Evolutionary conservation across 1,140 invertebrate genomes (phyloP).

Genomic region (Drosophila quadrilineata): DNA sequence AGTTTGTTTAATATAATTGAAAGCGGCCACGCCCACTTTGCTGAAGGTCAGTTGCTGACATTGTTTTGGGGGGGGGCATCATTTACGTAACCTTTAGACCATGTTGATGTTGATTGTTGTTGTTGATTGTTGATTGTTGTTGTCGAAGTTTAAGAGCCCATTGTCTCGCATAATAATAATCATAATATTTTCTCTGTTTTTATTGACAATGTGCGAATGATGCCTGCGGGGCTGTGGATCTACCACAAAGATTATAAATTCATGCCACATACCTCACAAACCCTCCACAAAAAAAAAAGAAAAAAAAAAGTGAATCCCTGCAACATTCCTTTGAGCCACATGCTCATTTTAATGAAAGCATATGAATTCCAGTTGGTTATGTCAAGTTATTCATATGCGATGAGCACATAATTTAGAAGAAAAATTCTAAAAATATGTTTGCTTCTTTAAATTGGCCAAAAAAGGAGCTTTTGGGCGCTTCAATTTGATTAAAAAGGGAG

Average conservation of each 20-base stretch:
- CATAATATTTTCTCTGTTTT: constrained; percentile 51
- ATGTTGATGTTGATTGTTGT: constrained; percentile 19
- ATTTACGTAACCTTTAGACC: too few relatives aligned
- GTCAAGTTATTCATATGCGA: constrained; percentile 2
- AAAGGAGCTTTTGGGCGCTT: background rate
- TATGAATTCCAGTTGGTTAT: constrained; percentile 19
- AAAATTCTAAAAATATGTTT: background rate
- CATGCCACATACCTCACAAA: too few relatives aligned
- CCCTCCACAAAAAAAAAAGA: too few relatives aligned
- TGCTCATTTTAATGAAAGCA: constrained; percentile 29
- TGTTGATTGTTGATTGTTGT: constrained; percentile 18
- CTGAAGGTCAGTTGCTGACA: constrained; percentile 9
- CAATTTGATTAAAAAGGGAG: constrained; percentile 25
- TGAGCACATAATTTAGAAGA: background rate
- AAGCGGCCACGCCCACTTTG: constrained; percentile 4
- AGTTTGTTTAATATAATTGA: constrained; percentile 60
- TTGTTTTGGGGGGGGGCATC: background rate
- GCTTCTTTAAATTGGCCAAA: constrained; percentile 3
- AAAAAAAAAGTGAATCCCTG: too few relatives aligned
- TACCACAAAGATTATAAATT: too few relatives aligned
- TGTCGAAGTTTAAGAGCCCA: constrained; percentile 17
- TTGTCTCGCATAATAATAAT: background rate
- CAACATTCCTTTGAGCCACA: too few relatives aligned
- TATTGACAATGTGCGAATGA: background rate
- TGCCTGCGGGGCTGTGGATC: too few relatives aligned